Conservation (phyloP, 1,140 invertebrate genomes). For the Rhopalosiphum padi region DNA sequence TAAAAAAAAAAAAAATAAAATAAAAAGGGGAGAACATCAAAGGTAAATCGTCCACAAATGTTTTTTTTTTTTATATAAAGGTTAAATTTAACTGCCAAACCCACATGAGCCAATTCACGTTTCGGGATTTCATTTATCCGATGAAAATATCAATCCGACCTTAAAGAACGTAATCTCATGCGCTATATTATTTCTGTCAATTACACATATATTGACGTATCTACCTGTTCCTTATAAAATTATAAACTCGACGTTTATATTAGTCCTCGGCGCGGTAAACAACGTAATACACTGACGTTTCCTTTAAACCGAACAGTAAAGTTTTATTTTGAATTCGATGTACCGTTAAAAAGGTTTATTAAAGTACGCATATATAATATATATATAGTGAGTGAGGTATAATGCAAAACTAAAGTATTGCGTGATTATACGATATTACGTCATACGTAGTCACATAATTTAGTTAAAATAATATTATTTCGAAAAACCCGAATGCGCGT, state of each 20-base stretch:
- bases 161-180: constrained; percentile 15
- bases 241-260: constrained; percentile 25
- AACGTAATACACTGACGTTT: background rate
- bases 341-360: background rate
- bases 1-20: background rate
- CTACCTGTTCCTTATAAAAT: background rate
- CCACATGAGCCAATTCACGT: constrained; percentile 43
- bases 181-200: constrained; percentile 23
- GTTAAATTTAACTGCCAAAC: constrained; percentile 51
- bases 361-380: background rate
- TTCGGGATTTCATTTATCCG: constrained; percentile 15
- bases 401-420: background rate
- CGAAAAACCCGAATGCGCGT: background rate
- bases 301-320: background rate
- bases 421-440: background rate
- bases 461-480: background rate
- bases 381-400: no score
- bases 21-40: constrained; percentile 51
- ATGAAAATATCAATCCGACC: constrained; percentile 40
- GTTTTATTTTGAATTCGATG: background rate
- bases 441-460: background rate
- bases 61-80: constrained; percentile 49
- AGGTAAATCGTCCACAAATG: constrained; percentile 47
- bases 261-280: background rate
- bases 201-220: background rate